Percentiles rank a stretch among this genome's conserved stretches.
Evolutionary conservation across 2,113 vertebrate species (phyloP).

Genomic region (Athene noctua): DNA sequence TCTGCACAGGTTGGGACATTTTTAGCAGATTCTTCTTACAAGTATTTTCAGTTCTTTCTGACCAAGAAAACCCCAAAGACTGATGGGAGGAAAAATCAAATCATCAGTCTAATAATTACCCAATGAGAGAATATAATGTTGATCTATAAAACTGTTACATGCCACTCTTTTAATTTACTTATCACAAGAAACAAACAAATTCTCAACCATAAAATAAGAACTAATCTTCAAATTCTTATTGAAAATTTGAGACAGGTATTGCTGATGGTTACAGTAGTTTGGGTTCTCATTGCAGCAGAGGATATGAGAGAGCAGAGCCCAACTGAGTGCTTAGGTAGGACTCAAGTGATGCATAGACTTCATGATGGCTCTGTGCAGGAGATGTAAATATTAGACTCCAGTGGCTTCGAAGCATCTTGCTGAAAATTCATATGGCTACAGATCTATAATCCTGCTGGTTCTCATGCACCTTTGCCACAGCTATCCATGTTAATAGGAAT

Average conservation of each 20-base stretch:
- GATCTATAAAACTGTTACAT: background rate
- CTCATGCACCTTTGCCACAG: slow-evolving; percentile 45
- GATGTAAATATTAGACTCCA: slow-evolving; percentile 16
- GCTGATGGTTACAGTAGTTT: background rate
- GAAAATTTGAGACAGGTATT: background rate
- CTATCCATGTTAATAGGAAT: slow-evolving; percentile 45
- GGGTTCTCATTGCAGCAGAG: background rate
- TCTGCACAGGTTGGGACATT: background rate
- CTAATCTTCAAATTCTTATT: background rate
- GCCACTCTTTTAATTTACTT: background rate
- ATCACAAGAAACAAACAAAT: background rate
- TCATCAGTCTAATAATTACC: background rate
- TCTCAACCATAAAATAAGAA: background rate
- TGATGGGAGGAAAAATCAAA: background rate
- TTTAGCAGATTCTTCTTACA: background rate
- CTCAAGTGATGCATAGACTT: background rate
- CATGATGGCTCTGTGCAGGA: background rate
- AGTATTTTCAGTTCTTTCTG: background rate
- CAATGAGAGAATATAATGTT: background rate
- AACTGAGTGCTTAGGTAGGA: background rate
- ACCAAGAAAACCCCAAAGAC: background rate
- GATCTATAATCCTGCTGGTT: slow-evolving; percentile 55
- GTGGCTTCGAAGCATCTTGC: slow-evolving; percentile 29
- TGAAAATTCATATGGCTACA: slow-evolving; percentile 54
- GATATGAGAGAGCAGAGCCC: background rate